Evolutionary conservation across 2,888 invertebrate species (phyloP).

Genomic region (Plagodis dolabraria): DNA sequence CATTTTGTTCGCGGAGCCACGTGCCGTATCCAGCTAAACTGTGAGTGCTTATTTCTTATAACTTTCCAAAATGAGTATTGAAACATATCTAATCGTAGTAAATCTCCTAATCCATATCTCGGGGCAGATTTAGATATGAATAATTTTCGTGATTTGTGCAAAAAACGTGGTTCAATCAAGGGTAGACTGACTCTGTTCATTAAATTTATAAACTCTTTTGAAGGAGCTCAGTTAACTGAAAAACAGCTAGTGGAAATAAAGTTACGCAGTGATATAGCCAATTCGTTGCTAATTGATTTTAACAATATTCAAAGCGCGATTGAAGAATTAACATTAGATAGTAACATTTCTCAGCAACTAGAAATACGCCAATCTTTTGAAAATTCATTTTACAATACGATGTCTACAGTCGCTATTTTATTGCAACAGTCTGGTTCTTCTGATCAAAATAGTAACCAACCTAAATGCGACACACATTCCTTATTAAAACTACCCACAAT

Average conservation of each 20-base stretch:
- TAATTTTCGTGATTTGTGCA: conserved; percentile 4
- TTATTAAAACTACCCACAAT: conserved; percentile 27
- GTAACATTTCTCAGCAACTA: conserved; percentile 5
- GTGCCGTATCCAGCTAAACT: too few relatives aligned
- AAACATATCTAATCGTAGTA: too few relatives aligned
- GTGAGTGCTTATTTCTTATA: too few relatives aligned
- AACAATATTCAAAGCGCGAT: conserved; percentile 13
- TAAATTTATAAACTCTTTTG: conserved; percentile 6
- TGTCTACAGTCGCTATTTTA: too few relatives aligned
- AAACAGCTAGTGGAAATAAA: background rate
- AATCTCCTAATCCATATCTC: too few relatives aligned
- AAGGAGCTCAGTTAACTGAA: background rate
- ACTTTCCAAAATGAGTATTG: too few relatives aligned
- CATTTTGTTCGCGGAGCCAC: too few relatives aligned
- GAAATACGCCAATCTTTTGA: conserved; percentile 28
- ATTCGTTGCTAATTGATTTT: background rate
- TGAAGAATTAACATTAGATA: conserved; percentile 6
- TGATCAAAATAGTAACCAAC: conserved; percentile 1
- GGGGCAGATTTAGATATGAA: too few relatives aligned
- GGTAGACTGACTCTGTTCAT: conserved; percentile 11
- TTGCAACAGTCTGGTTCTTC: conserved; percentile 13
- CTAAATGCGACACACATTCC: too few relatives aligned
- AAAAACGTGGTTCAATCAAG: conserved; percentile 4
- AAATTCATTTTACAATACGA: conserved; percentile 15
- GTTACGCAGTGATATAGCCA: background rate